Evolutionary conservation across 2,113 vertebrate species (phyloP), one percentile per base, ranked within the genome.

Genomic region (Ochotona curzoniae): DNA sequence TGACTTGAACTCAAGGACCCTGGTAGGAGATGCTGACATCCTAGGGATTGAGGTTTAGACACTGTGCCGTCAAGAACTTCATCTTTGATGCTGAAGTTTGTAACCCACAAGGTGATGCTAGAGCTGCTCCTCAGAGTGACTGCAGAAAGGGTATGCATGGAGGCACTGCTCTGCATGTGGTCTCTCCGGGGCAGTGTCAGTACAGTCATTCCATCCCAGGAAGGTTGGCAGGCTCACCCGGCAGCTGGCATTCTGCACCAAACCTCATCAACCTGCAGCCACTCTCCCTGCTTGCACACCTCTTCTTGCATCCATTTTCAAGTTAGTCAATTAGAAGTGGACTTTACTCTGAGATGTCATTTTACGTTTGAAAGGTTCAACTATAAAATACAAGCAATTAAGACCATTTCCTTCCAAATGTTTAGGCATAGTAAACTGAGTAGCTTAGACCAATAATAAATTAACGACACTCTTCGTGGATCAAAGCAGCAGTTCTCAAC

Each of bases 341-440:
- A 57, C 32, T 67, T 61, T 79, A 28, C 23, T 47, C 85, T 54
- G 8, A 66, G 57, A 32, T 30, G 25, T 57, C 49, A 83, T 66
- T 67, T 30, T 18, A 86, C 79, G 47, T 73, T 75, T 64, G 73
- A 73, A 73, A 20, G n/a, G 35, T 67, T 76, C 86, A 81, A 14
- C 25, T 12, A 25, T 61, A 89, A 83, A 88, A 80, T 78, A 18
- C 54, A 83, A 93, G 64, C 73, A 87, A 61, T 85, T 79, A 35
- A 69, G 28, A 67, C 80, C 66, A 67, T 71, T 83, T 83, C 20
- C 47, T 54, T 70, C 25, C 85, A 83, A 80, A 86, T 75, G 64
- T 51, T 96, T 90, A 69, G 80, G 57, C 38, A 79, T 44, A 51
- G 26, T 85, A 93, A 89, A 82, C 10, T 44, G 54, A 87, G 76